These are phyloP conservation scores for Venustaconcha ellipsiformis DNA, from an alignment of 1,140 invertebrate genomes.

Conservation along the genomic window DNA sequence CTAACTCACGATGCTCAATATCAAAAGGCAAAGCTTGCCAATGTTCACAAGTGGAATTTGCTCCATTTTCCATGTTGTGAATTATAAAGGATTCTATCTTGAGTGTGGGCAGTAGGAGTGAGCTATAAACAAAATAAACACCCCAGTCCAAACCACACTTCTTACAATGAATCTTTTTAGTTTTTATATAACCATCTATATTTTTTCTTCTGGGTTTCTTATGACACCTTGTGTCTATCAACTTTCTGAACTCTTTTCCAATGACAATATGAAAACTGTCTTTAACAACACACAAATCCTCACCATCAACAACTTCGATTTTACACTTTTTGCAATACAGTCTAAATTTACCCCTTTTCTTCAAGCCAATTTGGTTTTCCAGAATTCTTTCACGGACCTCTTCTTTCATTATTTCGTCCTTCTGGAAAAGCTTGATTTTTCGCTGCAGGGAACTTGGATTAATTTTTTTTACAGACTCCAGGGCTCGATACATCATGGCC, in stretches of 20 bases:
- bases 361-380: conserved; percentile 6
- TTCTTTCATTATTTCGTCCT: conserved; percentile 20
- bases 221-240: conserved; percentile 8
- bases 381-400: conserved; percentile 4
- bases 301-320: neutral
- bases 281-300: conserved; percentile 11
- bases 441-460: neutral
- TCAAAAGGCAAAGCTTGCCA: conserved; percentile 10
- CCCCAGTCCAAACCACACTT: conserved; percentile 27
- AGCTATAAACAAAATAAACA: conserved; percentile 7
- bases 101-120: conserved; percentile 1
- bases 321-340: conserved; percentile 14
- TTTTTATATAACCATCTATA: conserved; percentile 11
- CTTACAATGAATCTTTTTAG: conserved; percentile 27
- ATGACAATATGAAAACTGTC: conserved; percentile 13
- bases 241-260: conserved; percentile 5
- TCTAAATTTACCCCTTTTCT: conserved; percentile 13
- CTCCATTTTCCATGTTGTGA: neutral
- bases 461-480: conserved; percentile 10
- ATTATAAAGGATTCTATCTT: conserved; percentile 20
- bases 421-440: conserved; percentile 14
- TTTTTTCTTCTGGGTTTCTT: conserved; percentile 16
- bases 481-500: conserved; percentile 20
- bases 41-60: neutral
- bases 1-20: too few relatives aligned